These are phyloP conservation scores for Agelaius phoeniceus DNA, from an alignment of 2,113 vertebrate species.

Conservation along the genomic window DNA sequence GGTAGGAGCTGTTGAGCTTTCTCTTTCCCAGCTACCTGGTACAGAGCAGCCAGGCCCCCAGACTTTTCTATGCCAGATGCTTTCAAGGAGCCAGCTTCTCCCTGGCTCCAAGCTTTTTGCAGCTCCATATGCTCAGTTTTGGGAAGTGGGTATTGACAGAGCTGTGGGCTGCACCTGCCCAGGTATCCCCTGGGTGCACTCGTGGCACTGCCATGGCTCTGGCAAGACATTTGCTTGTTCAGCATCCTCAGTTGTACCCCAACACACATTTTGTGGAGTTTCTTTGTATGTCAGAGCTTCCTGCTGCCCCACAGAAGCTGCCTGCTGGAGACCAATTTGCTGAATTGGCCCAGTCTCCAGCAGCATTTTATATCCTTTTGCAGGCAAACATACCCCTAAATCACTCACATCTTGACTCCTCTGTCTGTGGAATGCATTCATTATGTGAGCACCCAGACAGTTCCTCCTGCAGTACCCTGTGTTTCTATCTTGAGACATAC, in stretches of 20 bases:
- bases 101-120: background rate
- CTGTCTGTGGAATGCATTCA: background rate
- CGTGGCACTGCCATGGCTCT: fast-evolving
- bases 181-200: fast-evolving
- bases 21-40: background rate
- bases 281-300: background rate
- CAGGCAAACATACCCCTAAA: background rate
- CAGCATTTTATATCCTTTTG: background rate
- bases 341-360: background rate
- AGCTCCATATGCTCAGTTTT: background rate
- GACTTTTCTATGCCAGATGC: background rate
- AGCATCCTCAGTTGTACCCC: fast-evolving
- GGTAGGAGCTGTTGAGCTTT: background rate
- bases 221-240: background rate
- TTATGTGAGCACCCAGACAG: background rate
- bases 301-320: background rate
- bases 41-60: background rate
- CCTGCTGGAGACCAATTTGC: background rate
- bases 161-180: background rate
- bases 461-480: background rate
- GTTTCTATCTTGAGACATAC: background rate
- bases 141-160: background rate
- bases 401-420: background rate
- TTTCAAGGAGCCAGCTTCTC: background rate
- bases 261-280: fast-evolving